Evolutionary conservation across 2,888 invertebrate genomes (phyloP).

Genomic region (Noctuana brunneofusca): DNA sequence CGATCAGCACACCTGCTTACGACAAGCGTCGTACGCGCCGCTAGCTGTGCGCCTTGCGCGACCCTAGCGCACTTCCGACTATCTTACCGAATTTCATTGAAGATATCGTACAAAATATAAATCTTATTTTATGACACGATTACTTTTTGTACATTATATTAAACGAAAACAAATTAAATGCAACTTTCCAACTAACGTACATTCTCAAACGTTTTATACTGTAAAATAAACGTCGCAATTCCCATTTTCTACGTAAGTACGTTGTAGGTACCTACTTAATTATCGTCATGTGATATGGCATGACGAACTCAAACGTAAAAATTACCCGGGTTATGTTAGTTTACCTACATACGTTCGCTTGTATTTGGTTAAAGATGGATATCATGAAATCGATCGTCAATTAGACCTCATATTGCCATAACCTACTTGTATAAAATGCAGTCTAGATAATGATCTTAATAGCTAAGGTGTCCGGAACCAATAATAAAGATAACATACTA

Average conservation of each 20-base stretch:
- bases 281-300: slow-evolving; percentile 33
- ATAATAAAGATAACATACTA: too few relatives aligned
- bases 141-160: background rate
- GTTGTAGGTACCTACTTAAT: slow-evolving; percentile 21
- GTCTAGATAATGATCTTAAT: background rate
- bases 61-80: slow-evolving; percentile 17
- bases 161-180: slow-evolving; percentile 34
- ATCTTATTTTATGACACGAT: background rate
- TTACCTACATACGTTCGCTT: slow-evolving; percentile 18
- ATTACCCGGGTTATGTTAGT: slow-evolving; percentile 20
- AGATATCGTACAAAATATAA: background rate
- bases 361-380: slow-evolving; percentile 46
- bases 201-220: slow-evolving; percentile 12
- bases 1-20: slow-evolving; percentile 74
- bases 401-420: slow-evolving; percentile 31
- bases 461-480: background rate
- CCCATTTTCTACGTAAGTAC: slow-evolving; percentile 27
- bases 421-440: slow-evolving; percentile 11
- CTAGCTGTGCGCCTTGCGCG: slow-evolving; percentile 33
- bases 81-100: slow-evolving; percentile 17
- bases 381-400: slow-evolving; percentile 60
- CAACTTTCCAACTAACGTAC: slow-evolving; percentile 49
- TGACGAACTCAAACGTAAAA: slow-evolving; percentile 33
- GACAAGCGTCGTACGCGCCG: slow-evolving; percentile 47
- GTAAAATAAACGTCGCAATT: slow-evolving; percentile 30